Percentiles rank a stretch among this genome's conserved stretches.
phyloP scores from a whole-genome alignment of 2,888 invertebrate species.

The Eristalinus aeneus region DNA sequence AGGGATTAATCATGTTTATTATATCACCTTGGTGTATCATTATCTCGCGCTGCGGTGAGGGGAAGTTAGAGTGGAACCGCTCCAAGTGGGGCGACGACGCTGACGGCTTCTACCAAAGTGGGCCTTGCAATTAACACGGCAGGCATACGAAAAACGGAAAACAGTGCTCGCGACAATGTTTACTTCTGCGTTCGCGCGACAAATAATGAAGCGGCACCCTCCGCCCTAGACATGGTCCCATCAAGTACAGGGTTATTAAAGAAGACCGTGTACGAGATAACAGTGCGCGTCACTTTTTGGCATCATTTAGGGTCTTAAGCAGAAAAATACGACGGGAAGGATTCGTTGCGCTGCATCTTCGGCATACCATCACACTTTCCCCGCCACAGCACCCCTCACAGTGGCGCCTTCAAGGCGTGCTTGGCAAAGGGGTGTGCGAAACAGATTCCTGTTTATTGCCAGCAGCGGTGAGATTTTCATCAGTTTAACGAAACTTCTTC shows the following conservation, averaged over 20 bases:
- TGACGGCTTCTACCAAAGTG: neutral
- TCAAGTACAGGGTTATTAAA: slow-evolving; percentile 34
- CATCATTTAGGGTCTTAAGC: slow-evolving; percentile 43
- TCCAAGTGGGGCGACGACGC: neutral
- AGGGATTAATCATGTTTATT: slow-evolving; percentile 68
- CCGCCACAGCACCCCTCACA: neutral
- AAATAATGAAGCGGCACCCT: slow-evolving; percentile 16
- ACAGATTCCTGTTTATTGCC: slow-evolving; percentile 26
- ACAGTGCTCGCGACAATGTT: neutral
- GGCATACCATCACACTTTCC: neutral
- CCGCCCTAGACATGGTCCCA: neutral
- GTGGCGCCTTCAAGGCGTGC: neutral
- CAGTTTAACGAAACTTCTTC: slow-evolving; percentile 1
- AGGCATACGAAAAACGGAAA: slow-evolving; percentile 20
- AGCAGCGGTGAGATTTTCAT: slow-evolving; percentile 16
- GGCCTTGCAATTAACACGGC: slow-evolving; percentile 50
- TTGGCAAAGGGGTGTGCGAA: neutral
- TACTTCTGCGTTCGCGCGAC: slow-evolving; percentile 12
- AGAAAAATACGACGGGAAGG: slow-evolving; percentile 2
- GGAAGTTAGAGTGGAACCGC: neutral
- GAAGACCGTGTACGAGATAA: slow-evolving; percentile 49
- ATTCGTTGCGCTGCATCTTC: neutral
- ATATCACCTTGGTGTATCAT: slow-evolving; percentile 61
- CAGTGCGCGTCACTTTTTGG: slow-evolving; percentile 43
- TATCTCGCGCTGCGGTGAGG: slow-evolving; percentile 19